Conservation (phyloP, 2,888 invertebrate genomes). For the Galerucella calmariensis region DNA sequence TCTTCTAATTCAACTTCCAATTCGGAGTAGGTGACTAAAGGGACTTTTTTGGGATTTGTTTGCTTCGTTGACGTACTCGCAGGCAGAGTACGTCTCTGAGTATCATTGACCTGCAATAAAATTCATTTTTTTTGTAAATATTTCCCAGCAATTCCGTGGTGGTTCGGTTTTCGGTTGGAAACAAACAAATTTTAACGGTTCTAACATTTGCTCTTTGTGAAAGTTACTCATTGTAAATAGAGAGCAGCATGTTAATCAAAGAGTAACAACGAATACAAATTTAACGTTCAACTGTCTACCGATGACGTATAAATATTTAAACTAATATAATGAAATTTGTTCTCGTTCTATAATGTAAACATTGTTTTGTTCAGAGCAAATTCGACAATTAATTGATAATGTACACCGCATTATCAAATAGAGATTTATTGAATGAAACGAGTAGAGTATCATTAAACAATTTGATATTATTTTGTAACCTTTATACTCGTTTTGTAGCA, state of each 20-base stretch:
- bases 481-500: too few species aligned
- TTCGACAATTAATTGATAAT: not conserved
- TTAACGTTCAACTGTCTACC: too few species aligned
- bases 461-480: too few species aligned
- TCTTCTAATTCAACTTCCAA: slow-evolving; percentile 73
- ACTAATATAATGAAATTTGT: slow-evolving; percentile 4
- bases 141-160: too few species aligned
- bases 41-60: slow-evolving; percentile 6
- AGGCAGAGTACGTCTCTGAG: not conserved
- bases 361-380: not conserved
- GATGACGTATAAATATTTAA: not conserved
- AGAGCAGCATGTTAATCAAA: too few species aligned
- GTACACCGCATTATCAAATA: not conserved
- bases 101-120: slow-evolving; percentile 20
- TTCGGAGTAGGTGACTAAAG: slow-evolving; percentile 27
- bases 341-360: not conserved
- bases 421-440: not conserved
- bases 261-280: too few species aligned
- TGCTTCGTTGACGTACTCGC: not conserved
- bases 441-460: too few species aligned
- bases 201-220: too few species aligned
- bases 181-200: too few species aligned
- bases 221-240: too few species aligned
- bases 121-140: not conserved
- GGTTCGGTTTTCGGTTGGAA: too few species aligned